These are phyloP conservation scores for Drosophila melanosoma DNA, from an alignment of 2,888 invertebrate genomes.

Conservation along the genomic window DNA sequence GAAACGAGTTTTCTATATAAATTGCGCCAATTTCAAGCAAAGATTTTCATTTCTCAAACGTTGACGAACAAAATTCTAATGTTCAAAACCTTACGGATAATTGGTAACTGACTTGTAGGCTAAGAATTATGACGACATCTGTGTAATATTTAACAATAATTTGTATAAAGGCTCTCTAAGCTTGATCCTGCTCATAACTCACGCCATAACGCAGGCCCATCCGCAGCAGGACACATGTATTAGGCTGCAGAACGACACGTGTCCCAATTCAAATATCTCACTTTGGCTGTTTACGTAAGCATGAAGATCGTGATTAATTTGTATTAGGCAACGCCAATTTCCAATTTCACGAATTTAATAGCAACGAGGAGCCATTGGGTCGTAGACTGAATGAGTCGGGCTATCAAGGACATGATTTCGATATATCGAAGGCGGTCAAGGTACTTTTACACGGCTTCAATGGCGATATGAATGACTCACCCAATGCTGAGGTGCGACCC, in stretches of 20 bases:
- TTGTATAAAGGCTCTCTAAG: slow-evolving; percentile 10
- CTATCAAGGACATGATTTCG: neutral
- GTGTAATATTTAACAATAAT: neutral
- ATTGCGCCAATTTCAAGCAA: neutral
- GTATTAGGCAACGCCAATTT: slow-evolving; percentile 9
- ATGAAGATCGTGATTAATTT: slow-evolving; percentile 37
- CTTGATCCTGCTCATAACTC: neutral
- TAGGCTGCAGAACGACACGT: slow-evolving; percentile 60
- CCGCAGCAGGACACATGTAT: no score
- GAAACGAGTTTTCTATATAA: neutral
- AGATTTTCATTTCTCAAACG: neutral
- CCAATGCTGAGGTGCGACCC: slow-evolving; percentile 87
- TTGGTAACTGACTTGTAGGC: slow-evolving; percentile 11
- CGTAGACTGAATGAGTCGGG: slow-evolving; percentile 80
- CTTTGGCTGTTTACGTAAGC: slow-evolving; percentile 88
- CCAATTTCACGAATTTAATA: neutral
- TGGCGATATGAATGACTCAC: slow-evolving; percentile 86
- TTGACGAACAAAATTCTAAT: slow-evolving; percentile 5
- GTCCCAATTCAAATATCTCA: slow-evolving; percentile 87
- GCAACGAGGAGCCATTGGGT: slow-evolving; percentile 82
- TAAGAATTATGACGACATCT: neutral
- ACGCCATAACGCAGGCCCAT: neutral
- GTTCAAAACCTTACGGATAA: slow-evolving; percentile 9
- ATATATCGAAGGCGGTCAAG: slow-evolving; percentile 85
- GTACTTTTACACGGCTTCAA: slow-evolving; percentile 88